Percentiles rank a stretch among this genome's conserved stretches.
phyloP scores from a whole-genome alignment of 2,888 invertebrate genomes.

The Unio pictorum region DNA sequence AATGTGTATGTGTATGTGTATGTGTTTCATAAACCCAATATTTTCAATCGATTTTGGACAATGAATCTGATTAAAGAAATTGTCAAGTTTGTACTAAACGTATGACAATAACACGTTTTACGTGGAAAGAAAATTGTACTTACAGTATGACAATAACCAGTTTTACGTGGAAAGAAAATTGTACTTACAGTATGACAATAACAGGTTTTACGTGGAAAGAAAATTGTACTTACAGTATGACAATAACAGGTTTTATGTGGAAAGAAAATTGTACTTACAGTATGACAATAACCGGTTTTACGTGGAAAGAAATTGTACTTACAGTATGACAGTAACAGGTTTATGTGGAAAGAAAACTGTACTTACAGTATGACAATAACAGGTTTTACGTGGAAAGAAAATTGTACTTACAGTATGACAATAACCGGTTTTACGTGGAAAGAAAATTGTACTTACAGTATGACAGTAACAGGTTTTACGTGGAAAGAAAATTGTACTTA shows the following conservation, averaged over 20 bases:
- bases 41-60: too few relatives aligned
- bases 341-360: constrained; percentile 1
- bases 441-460: constrained; percentile 79
- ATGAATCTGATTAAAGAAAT: too few relatives aligned
- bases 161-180: not conserved
- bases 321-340: constrained; percentile 85
- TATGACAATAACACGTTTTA: not conserved
- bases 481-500: constrained; percentile 73
- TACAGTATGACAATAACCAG: constrained; percentile 83
- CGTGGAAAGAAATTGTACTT: constrained; percentile 69
- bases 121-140: constrained; percentile 66
- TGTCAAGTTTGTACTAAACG: too few relatives aligned
- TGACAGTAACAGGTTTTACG: constrained; percentile 77
- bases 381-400: not conserved
- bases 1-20: too few relatives aligned
- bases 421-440: not conserved
- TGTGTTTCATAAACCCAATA: too few relatives aligned
- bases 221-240: constrained; percentile 83
- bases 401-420: constrained; percentile 85
- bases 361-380: constrained; percentile 85
- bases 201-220: not conserved
- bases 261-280: constrained; percentile 77
- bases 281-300: constrained; percentile 77
- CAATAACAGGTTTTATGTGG: constrained; percentile 68
- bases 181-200: constrained; percentile 85